phyloP scores from a whole-genome alignment of 1,140 invertebrate species.

The Heliothis subflexa region DNA sequence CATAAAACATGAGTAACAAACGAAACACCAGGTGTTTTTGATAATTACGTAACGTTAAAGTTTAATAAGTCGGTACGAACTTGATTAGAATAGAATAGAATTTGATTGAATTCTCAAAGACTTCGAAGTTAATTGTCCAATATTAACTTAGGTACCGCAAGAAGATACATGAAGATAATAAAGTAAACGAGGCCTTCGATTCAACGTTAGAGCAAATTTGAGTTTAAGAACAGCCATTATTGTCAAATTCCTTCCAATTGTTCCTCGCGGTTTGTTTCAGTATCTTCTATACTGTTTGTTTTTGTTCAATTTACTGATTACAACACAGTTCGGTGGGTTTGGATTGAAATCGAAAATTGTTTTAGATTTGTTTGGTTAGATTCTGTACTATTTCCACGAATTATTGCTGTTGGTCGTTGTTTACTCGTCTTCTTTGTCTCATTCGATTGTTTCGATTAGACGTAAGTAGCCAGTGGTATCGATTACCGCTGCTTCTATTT shows the following conservation, averaged over 20 bases:
- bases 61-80: no score
- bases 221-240: slow-evolving; percentile 41
- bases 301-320: slow-evolving; percentile 56
- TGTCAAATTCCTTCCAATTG: slow-evolving; percentile 43
- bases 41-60: no score
- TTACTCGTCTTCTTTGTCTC: slow-evolving; percentile 20
- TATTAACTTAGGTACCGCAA: slow-evolving; percentile 10
- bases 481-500: neutral
- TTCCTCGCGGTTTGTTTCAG: slow-evolving; percentile 23
- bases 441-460: slow-evolving; percentile 5
- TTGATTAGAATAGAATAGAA: no score
- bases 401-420: slow-evolving; percentile 24
- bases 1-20: no score
- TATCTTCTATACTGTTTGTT: slow-evolving; percentile 40
- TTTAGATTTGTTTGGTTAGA: slow-evolving; percentile 42
- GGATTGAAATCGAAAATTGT: slow-evolving; percentile 55
- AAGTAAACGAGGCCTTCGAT: slow-evolving; percentile 30
- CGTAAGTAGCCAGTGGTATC: slow-evolving; percentile 2
- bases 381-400: slow-evolving; percentile 37
- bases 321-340: slow-evolving; percentile 34
- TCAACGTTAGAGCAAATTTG: slow-evolving; percentile 11
- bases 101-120: slow-evolving; percentile 7
- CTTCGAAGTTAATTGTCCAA: neutral
- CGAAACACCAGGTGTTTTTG: no score
- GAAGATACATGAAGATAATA: slow-evolving; percentile 30